Evolutionary conservation across 2,888 invertebrate genomes (phyloP).

Genomic region (Diogma glabrata): DNA sequence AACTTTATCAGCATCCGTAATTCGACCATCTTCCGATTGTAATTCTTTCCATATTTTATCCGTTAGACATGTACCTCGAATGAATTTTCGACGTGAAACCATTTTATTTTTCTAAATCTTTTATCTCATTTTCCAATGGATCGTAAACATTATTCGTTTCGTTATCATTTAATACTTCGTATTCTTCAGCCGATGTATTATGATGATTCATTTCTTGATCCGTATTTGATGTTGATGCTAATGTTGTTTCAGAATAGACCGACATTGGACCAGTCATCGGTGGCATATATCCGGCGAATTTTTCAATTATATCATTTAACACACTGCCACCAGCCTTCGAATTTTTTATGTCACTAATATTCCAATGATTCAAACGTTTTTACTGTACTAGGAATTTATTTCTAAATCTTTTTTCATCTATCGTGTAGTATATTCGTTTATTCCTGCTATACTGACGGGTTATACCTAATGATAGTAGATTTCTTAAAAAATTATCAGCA

Average conservation of each 20-base stretch:
- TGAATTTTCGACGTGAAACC: constrained; percentile 12
- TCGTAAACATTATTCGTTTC: constrained; percentile 25
- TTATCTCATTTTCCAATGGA: constrained; percentile 28
- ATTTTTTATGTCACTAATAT: constrained; percentile 44
- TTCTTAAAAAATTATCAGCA: constrained; percentile 48
- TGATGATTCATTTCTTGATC: background rate
- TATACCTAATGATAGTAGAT: constrained; percentile 29
- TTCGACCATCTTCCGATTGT: constrained; percentile 67
- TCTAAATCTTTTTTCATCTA: too few species aligned
- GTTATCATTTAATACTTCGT: constrained; percentile 27
- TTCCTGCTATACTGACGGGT: constrained; percentile 44
- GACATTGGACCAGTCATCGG: constrained; percentile 25
- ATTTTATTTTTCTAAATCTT: constrained; percentile 35
- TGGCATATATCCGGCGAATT: constrained; percentile 31
- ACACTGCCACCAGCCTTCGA: constrained; percentile 32
- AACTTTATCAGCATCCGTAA: constrained; percentile 64
- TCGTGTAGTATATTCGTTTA: too few species aligned
- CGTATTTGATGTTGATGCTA: constrained; percentile 21
- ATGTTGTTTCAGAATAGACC: too few species aligned
- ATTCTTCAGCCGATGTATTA: constrained; percentile 22
- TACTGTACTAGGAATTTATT: too few species aligned
- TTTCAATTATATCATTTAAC: constrained; percentile 32
- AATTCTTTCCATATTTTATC: constrained; percentile 71
- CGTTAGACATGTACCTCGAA: constrained; percentile 47
- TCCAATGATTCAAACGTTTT: too few species aligned